Evolutionary conservation across 2,797 vertebrate species (phyloP), one percentile per base, ranked within the genome.

Genomic region (Poecilia gillii): DNA sequence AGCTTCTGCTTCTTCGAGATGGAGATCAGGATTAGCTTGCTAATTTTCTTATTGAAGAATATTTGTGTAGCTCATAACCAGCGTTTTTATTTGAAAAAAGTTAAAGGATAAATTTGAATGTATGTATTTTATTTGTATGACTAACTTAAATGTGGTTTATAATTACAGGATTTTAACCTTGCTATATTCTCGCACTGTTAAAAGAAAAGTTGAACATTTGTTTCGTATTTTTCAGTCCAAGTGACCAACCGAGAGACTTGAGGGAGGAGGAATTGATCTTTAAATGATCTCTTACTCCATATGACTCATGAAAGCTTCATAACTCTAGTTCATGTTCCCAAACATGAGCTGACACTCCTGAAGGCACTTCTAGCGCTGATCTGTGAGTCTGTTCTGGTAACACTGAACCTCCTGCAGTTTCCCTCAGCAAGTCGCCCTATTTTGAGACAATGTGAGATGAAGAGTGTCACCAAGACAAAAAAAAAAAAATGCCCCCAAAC

Each of bases 331-430:
- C 20, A 2, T 25, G 39, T 39, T 68, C 20, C 66, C 39, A 5
- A 68, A 68, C 66, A 68, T 25, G 66, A 71, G 68, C 41, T 16
- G 41, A 71, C 68, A 71, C 23, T 43, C 12, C 68, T 71, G 41
- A 71, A 43, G 23, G 68, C 68, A 2, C 39, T 41, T 43, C 8
- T 25, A 43, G 39, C 25, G 9, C 39, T 14, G 36, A 68, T 68
- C 66, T 68, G 64, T 1, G 62, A 20, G 6, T 25, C 66, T 66
- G 20, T 71, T n/a, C 25, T 13, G 43, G 41, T 71, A 45, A 45
- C 68, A 16, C 68, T n/a, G 39, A 16, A 13, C 68, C 68, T 71
- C 68, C 39, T 28, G 68, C 68, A 2, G 41, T 71, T 16, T 28
- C 68, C 68, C 68, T 45, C 68, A 71, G 68, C 25, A 43, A 45